A percentile compares a stretch with the other conserved stretches of the same genome.
These are phyloP conservation scores for Phaethornis superciliosus DNA, from an alignment of 2,113 vertebrate species.

Conservation along the genomic window DNA sequence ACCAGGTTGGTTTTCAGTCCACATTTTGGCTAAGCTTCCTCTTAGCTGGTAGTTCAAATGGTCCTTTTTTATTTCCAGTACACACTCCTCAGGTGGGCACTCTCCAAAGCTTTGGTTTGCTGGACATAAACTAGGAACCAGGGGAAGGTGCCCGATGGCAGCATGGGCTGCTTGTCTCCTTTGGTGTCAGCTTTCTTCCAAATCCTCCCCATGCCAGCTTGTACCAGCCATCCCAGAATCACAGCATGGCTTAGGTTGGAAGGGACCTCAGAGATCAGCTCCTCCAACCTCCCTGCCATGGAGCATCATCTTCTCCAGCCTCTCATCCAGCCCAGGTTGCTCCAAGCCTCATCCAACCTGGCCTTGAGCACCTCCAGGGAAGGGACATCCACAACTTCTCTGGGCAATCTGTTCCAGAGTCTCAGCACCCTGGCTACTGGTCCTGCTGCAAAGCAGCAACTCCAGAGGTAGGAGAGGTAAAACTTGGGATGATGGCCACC, in stretches of 20 bases:
- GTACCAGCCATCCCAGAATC: not conserved
- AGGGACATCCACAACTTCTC: no score
- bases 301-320: no score
- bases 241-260: no score
- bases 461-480: not conserved
- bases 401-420: no score
- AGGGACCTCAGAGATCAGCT: no score
- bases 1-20: not conserved
- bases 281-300: no score
- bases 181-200: not conserved
- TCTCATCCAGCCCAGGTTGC: no score
- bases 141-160: not conserved
- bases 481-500: not conserved
- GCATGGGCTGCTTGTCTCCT: not conserved
- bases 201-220: fast-evolving
- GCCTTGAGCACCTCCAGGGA: no score
- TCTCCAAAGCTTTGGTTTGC: not conserved
- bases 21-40: not conserved
- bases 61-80: not conserved
- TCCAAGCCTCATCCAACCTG: no score
- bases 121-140: not conserved
- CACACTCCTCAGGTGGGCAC: not conserved
- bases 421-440: not conserved
- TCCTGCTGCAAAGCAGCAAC: not conserved
- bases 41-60: not conserved